Evolutionary conservation across 2,797 vertebrate genomes (phyloP).

Genomic region (Cossypha caffra): DNA sequence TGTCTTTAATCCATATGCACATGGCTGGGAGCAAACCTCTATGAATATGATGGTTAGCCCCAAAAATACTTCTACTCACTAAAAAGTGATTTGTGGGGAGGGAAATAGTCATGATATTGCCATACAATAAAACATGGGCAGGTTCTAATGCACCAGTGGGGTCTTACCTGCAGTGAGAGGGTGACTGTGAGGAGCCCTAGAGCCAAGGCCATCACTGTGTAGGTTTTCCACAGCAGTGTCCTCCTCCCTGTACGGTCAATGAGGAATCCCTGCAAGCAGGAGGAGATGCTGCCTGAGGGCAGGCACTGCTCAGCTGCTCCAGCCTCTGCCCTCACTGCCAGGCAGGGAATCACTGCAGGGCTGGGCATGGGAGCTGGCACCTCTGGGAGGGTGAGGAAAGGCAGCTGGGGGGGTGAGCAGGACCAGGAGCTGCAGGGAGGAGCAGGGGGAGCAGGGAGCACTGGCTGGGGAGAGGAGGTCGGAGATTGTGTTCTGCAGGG

Average conservation of each 20-base stretch:
- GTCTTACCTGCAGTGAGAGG: constrained; percentile 79
- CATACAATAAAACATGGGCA: neutral
- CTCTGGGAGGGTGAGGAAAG: neutral
- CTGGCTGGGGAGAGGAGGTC: neutral
- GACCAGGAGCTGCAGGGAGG: neutral
- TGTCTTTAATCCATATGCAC: neutral
- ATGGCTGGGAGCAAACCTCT: neutral
- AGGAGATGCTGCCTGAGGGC: neutral
- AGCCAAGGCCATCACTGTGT: constrained; percentile 73
- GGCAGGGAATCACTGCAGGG: neutral
- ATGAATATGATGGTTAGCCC: neutral
- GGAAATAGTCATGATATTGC: neutral
- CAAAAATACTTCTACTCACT: neutral
- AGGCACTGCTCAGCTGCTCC: neutral
- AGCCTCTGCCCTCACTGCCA: neutral
- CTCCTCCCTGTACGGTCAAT: constrained; percentile 82
- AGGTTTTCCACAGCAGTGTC: constrained; percentile 78
- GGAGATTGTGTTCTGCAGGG: neutral
- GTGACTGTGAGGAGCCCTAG: constrained; percentile 78
- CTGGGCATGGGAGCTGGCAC: too few species aligned
- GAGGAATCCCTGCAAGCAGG: constrained; percentile 75
- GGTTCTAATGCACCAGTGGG: neutral
- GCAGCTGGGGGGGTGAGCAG: neutral
- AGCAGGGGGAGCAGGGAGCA: neutral
- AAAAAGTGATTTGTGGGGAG: neutral